A percentile compares a stretch with the other conserved stretches of the same genome.
These are phyloP conservation scores for Ceratina japonica DNA, from an alignment of 1,140 invertebrate genomes.

Conservation along the genomic window DNA sequence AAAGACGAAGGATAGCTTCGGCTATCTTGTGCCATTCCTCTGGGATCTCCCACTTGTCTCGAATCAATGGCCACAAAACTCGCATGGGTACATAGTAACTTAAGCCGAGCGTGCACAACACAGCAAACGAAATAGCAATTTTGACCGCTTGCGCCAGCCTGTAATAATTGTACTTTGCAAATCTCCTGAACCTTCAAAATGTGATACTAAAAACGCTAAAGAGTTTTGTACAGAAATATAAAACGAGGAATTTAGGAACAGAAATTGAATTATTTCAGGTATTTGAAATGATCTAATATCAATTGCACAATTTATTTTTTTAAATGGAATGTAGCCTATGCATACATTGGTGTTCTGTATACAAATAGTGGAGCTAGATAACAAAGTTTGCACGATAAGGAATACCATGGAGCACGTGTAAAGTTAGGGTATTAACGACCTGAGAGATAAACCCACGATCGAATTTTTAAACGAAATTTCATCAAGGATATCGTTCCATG, in stretches of 20 bases:
- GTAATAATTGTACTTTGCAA: conserved; percentile 14
- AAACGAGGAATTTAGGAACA: too few relatives aligned
- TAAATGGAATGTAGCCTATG: conserved; percentile 1
- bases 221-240: too few relatives aligned
- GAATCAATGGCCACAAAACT: conserved; percentile 65
- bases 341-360: conserved; percentile 3
- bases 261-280: too few relatives aligned
- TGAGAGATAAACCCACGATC: conserved; percentile 5
- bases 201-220: neutral
- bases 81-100: conserved; percentile 63
- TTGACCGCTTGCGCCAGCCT: conserved; percentile 63
- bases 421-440: conserved; percentile 17
- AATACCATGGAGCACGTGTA: conserved; percentile 7
- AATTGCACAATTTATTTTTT: neutral
- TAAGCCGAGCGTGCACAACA: conserved; percentile 63
- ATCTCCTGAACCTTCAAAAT: neutral
- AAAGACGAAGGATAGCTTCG: conserved; percentile 55
- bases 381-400: conserved; percentile 37
- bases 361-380: conserved; percentile 37
- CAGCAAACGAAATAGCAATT: conserved; percentile 58
- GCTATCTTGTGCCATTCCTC: neutral
- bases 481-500: too few relatives aligned
- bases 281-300: too few relatives aligned
- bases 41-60: conserved; percentile 23
- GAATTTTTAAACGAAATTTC: neutral